These are phyloP conservation scores for Silurus asotus DNA, from an alignment of 2,113 vertebrate genomes.

Conservation along the genomic window DNA sequence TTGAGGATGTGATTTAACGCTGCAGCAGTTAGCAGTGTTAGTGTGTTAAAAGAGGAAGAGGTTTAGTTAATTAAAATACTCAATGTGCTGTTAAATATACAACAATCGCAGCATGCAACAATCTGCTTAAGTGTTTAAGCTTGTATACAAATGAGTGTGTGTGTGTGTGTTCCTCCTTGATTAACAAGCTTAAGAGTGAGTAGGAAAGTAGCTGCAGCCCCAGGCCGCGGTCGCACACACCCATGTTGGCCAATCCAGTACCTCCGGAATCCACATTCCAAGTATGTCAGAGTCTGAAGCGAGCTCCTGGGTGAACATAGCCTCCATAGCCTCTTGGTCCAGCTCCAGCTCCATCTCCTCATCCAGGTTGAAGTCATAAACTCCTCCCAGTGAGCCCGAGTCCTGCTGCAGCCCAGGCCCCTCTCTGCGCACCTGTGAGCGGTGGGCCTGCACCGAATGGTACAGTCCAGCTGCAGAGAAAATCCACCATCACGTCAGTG, in stretches of 20 bases:
- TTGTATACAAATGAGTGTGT: not conserved
- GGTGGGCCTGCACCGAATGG: slow-evolving; percentile 95
- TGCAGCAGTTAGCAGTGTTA: not conserved
- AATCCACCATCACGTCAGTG: not conserved
- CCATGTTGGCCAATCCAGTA: slow-evolving; percentile 99
- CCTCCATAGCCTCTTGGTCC: slow-evolving; percentile 99
- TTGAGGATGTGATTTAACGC: not conserved
- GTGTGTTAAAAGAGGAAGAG: not conserved
- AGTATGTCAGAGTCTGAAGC: slow-evolving; percentile 96
- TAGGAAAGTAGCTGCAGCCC: slow-evolving; percentile 58
- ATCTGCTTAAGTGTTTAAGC: not conserved
- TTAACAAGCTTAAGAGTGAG: slow-evolving; percentile 18
- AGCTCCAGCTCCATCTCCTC: slow-evolving; percentile 97
- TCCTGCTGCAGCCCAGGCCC: slow-evolving; percentile 84
- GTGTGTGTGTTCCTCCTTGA: not conserved
- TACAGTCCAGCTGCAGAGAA: slow-evolving; percentile 83
- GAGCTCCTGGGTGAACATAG: slow-evolving; percentile 97
- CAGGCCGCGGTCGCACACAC: slow-evolving; percentile 95
- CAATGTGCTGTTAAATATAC: not conserved
- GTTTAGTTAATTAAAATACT: not conserved
- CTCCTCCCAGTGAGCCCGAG: slow-evolving; percentile 77
- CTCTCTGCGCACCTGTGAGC: slow-evolving; percentile 89
- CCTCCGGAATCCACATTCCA: slow-evolving; percentile 99
- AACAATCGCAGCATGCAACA: not conserved
- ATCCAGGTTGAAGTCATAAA: slow-evolving; percentile 97